Conservation (phyloP, 37 sponge, comb jelly and placozoan species). For the Ephydatia muelleri region DNA sequence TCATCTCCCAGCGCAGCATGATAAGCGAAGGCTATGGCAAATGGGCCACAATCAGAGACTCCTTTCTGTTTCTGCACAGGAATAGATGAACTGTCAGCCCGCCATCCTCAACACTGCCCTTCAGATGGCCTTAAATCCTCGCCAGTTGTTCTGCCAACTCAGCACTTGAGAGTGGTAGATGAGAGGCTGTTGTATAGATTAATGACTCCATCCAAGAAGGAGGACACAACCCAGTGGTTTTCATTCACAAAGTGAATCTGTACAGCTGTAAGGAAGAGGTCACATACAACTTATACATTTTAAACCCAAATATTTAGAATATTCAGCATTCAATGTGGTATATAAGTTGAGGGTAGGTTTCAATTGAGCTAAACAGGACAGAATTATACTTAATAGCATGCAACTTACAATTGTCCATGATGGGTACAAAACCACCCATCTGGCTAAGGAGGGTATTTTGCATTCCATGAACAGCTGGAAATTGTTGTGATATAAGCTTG, state of each 20-base stretch:
- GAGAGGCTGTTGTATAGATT: neutral
- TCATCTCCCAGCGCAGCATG: slow-evolving; percentile 7
- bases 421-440: neutral
- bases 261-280: slow-evolving; percentile 7
- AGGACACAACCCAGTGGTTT: slow-evolving; percentile 9
- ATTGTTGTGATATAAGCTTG: slow-evolving; percentile 9
- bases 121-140: neutral
- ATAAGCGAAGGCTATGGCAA: slow-evolving; percentile 14
- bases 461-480: slow-evolving; percentile 8
- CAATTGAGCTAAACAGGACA: too few species aligned
- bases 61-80: slow-evolving; percentile 22
- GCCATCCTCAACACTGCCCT: slow-evolving; percentile 4
- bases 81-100: neutral
- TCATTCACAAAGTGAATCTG: slow-evolving; percentile 1
- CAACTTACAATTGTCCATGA: slow-evolving; percentile 2
- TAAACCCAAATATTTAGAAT: neutral
- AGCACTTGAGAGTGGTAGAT: neutral
- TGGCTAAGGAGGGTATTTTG: slow-evolving; percentile 15
- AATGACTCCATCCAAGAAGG: neutral
- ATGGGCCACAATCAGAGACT: slow-evolving; percentile 18
- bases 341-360: too few species aligned
- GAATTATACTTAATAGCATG: neutral
- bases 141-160: slow-evolving; percentile 5
- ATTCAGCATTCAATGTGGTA: neutral
- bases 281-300: neutral